Evolutionary conservation across 2,797 vertebrate genomes (phyloP).

Genomic region (Typhlichthys eigenmanni): DNA sequence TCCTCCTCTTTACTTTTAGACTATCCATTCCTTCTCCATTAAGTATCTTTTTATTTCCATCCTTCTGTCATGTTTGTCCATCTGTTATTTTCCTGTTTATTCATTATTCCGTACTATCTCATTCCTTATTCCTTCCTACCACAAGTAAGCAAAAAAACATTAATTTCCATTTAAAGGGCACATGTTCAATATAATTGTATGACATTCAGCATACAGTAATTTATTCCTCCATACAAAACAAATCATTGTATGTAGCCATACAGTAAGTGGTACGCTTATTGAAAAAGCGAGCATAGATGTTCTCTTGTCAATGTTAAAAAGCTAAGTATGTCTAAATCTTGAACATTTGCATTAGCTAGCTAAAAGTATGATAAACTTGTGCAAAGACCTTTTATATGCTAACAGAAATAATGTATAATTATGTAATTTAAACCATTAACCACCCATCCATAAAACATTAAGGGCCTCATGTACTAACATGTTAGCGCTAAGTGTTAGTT

Average conservation of each 20-base stretch:
- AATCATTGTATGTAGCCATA: slow-evolving; percentile 34
- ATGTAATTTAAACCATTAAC: slow-evolving; percentile 27
- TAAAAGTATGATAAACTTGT: slow-evolving; percentile 36
- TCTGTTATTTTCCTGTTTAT: slow-evolving; percentile 11
- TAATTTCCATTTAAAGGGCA: slow-evolving; percentile 57
- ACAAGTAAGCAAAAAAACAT: slow-evolving; percentile 62
- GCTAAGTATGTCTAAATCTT: slow-evolving; percentile 36
- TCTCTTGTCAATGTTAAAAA: slow-evolving; percentile 39
- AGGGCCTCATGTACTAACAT: too few relatives aligned
- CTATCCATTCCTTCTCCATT: not conserved
- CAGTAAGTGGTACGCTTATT: slow-evolving; percentile 34
- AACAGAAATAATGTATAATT: slow-evolving; percentile 52
- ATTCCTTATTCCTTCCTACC: slow-evolving; percentile 26
- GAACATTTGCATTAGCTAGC: slow-evolving; percentile 40
- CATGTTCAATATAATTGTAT: slow-evolving; percentile 41
- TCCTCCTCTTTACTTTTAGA: slow-evolving; percentile 5
- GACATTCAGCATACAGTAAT: slow-evolving; percentile 30
- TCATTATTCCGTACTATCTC: slow-evolving; percentile 10
- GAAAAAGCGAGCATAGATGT: slow-evolving; percentile 32
- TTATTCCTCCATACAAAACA: slow-evolving; percentile 30
- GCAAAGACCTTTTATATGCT: slow-evolving; percentile 38
- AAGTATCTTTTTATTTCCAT: not conserved
- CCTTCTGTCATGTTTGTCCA: not conserved
- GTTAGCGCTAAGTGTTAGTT: too few relatives aligned
- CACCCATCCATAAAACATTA: slow-evolving; percentile 25